Percentiles rank a stretch among this genome's conserved stretches.
Conservation (phyloP, 1,140 invertebrate genomes). For the Solenopsis invicta region DNA sequence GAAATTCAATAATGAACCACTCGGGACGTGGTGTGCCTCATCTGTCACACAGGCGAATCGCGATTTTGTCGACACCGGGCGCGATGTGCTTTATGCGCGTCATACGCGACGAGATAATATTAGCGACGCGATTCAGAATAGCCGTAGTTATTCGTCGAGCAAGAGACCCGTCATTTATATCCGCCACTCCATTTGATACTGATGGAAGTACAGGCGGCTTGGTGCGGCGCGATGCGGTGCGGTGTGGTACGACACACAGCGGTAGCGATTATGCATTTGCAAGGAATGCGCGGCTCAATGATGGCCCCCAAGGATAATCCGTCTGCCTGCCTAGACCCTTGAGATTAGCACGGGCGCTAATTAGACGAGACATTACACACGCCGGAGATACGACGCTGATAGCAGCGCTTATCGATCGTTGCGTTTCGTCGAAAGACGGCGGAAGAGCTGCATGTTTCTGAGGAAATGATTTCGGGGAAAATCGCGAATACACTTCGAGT, state of each 20-base stretch:
- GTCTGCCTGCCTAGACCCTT: slow-evolving; percentile 59
- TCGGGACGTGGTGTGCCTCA: slow-evolving; percentile 20
- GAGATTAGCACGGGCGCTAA: slow-evolving; percentile 69
- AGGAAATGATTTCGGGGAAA: slow-evolving; percentile 19
- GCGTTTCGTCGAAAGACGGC: slow-evolving; percentile 31
- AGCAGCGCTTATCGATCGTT: slow-evolving; percentile 62
- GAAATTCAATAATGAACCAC: slow-evolving; percentile 49
- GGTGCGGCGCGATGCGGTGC: neutral
- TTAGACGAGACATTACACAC: slow-evolving; percentile 69
- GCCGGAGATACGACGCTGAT: slow-evolving; percentile 60
- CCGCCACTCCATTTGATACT: slow-evolving; percentile 58
- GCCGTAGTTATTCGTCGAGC: slow-evolving; percentile 58
- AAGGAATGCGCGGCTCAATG: slow-evolving; percentile 61
- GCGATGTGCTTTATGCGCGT: slow-evolving; percentile 41
- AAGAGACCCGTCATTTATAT: slow-evolving; percentile 62
- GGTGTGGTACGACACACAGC: slow-evolving; percentile 8
- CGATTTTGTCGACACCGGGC: slow-evolving; percentile 50
- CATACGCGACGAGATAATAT: slow-evolving; percentile 56
- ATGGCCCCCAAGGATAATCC: slow-evolving; percentile 61
- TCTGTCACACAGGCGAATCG: slow-evolving; percentile 53
- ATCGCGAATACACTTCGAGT: neutral
- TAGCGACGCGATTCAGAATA: slow-evolving; percentile 52
- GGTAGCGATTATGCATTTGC: slow-evolving; percentile 63
- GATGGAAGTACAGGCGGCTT: slow-evolving; percentile 43
- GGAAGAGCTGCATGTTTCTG: slow-evolving; percentile 6